phyloP scores from a whole-genome alignment of 2,113 vertebrate genomes.

The Pterocles gutturalis region DNA sequence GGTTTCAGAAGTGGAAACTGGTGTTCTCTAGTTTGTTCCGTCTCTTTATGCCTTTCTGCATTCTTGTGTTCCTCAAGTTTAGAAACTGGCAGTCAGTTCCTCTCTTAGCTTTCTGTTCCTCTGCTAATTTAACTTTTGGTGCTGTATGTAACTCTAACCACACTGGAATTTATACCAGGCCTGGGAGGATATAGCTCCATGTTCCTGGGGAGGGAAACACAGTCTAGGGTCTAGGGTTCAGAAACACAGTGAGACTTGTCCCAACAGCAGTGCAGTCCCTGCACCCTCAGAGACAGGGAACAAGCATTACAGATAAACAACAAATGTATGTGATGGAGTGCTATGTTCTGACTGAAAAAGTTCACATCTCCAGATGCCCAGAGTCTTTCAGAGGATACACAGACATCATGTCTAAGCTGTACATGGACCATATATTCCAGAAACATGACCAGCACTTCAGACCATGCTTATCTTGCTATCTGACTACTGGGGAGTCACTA shows the following conservation, averaged over 20 bases:
- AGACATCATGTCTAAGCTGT: not conserved
- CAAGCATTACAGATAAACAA: not conserved
- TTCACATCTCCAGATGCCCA: not conserved
- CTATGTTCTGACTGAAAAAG: not conserved
- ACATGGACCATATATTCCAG: not conserved
- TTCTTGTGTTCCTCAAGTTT: not conserved
- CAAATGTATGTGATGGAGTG: accelerated
- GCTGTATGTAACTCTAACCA: accelerated
- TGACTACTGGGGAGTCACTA: not conserved
- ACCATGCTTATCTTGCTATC: not conserved
- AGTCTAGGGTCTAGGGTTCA: not conserved
- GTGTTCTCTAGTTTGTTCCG: not conserved
- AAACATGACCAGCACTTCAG: not conserved
- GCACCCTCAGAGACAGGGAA: not conserved
- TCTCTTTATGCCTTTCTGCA: not conserved
- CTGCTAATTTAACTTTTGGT: not conserved
- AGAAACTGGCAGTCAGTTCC: not conserved
- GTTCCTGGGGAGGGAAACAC: not conserved
- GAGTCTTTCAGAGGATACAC: not conserved
- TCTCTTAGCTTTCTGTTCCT: not conserved
- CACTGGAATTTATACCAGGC: not conserved
- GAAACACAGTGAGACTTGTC: not conserved
- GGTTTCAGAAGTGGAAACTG: not conserved
- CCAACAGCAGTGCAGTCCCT: not conserved
- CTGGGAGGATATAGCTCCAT: not conserved